Percentiles rank a stretch among this genome's conserved stretches.
phyloP scores from a whole-genome alignment of 2,888 invertebrate species.

The Ornithoptera priamus region DNA sequence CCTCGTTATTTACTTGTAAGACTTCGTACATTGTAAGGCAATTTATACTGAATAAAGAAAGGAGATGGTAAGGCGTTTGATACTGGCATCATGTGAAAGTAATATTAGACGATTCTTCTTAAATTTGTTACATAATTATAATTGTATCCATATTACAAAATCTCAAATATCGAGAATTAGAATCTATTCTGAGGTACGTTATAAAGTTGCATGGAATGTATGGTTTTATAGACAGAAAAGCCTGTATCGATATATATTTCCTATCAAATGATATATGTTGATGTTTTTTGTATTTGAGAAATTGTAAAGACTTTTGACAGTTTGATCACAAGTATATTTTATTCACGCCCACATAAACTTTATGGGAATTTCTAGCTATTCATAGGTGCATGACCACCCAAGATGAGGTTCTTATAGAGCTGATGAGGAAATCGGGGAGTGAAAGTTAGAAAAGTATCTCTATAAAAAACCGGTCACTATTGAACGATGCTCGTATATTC shows the following conservation, averaged over 20 bases:
- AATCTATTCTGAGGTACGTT: no score
- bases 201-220: no score
- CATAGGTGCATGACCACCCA: slow-evolving; percentile 24
- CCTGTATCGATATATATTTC: no score
- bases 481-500: slow-evolving; percentile 31
- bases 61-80: no score
- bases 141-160: no score
- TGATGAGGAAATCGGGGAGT: slow-evolving; percentile 40
- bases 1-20: slow-evolving; percentile 29
- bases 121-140: no score
- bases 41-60: slow-evolving; percentile 1
- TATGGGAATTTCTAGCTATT: slow-evolving; percentile 20
- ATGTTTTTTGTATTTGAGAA: not conserved
- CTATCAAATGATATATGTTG: no score
- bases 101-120: no score
- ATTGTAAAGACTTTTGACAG: not conserved
- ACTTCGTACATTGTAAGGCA: slow-evolving; percentile 22
- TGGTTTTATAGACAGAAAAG: no score
- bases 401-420: slow-evolving; percentile 30
- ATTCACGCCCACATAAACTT: not conserved
- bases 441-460: slow-evolving; percentile 46
- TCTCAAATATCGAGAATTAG: no score
- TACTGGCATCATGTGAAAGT: no score
- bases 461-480: slow-evolving; percentile 38
- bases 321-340: not conserved